Evolutionary conservation across 2,113 vertebrate genomes (phyloP), one percentile per base, ranked within the genome.

Genomic region (Acanthisitta chloris): DNA sequence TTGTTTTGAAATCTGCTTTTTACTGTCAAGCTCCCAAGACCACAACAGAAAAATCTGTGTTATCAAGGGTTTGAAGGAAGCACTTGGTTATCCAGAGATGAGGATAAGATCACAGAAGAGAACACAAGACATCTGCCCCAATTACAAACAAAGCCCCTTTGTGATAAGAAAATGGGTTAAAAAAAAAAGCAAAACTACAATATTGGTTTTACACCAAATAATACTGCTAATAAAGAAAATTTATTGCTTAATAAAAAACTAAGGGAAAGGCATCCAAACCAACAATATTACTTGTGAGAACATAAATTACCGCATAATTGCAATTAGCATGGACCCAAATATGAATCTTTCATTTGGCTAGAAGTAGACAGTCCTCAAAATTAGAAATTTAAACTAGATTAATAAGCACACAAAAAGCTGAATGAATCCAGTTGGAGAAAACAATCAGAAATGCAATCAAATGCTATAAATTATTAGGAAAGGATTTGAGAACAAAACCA

Each of bases 1-100:
- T 3, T 38, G 45, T 21, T 67, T 49, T 71, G 55, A 72, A 48
- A 51, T 49, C 51, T 7, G 7, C 55, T 54, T 66, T 66, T 55
- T 45, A 25, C 34, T 25, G 8, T 14, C 79, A 66, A 33, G 49
- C 19, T 80, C 58, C 49, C 69, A 66, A 83, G 31, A 45, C 23
- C 1, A 1, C 4, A 49, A 29, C 0, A 65, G 24, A 59, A 72
- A 46, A 67, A 8, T 19, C 8, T 3, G 29, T 26, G 31, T 38
- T 73, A 48, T 28, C 36, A 49, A 40, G 23, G 28, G 17, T 42
- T 65, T 52, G 52, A 59, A 78, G 38, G 26, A 86, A 77, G 28
- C 55, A 19, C 16, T 36, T 20, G 0, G 38, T 33, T 64, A 43
- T 5, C 36, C 40, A 40, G 45, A n/a, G 36, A 69, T 38, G 23